Percentiles rank a stretch among this genome's conserved stretches.
Conservation (phyloP, 2,113 vertebrate species). For the Pachypanchax playfairii region DNA sequence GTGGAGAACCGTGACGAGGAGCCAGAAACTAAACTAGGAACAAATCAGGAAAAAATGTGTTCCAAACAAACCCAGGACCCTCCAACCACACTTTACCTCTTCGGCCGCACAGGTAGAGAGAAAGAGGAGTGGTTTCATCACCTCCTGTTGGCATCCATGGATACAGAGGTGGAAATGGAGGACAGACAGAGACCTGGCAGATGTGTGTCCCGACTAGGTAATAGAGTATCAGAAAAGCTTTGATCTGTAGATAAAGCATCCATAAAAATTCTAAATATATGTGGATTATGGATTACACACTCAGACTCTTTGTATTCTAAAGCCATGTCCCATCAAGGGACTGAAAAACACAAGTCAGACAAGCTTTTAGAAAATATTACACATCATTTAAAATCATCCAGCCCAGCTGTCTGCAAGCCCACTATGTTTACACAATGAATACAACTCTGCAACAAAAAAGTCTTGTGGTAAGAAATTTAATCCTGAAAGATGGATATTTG, state of each 20-base stretch:
- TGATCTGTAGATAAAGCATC: constrained; percentile 19
- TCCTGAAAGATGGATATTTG: no score
- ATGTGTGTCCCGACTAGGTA: constrained; percentile 71
- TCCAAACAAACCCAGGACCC: constrained; percentile 17
- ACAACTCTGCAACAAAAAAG: no score
- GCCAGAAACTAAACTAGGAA: not conserved
- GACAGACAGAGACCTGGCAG: constrained; percentile 50
- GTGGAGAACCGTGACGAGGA: constrained; percentile 18
- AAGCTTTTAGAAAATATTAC: constrained; percentile 1
- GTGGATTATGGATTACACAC: constrained; percentile 70
- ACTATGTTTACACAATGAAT: no score
- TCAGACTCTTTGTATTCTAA: constrained; percentile 50
- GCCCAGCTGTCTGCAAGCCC: no score
- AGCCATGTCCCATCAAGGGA: constrained; percentile 33
- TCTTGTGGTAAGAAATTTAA: no score
- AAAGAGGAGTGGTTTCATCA: constrained; percentile 92
- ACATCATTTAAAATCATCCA: not conserved
- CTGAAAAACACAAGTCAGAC: constrained; percentile 15
- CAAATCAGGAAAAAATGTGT: constrained; percentile 20
- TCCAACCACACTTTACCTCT: constrained; percentile 80
- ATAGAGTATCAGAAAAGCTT: constrained; percentile 12
- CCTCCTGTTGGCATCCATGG: constrained; percentile 74
- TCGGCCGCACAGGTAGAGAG: constrained; percentile 86
- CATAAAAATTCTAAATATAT: constrained; percentile 39
- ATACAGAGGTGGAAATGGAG: constrained; percentile 44